These are phyloP conservation scores for Pandion haliaetus DNA, from an alignment of 2,113 vertebrate genomes.

Conservation along the genomic window DNA sequence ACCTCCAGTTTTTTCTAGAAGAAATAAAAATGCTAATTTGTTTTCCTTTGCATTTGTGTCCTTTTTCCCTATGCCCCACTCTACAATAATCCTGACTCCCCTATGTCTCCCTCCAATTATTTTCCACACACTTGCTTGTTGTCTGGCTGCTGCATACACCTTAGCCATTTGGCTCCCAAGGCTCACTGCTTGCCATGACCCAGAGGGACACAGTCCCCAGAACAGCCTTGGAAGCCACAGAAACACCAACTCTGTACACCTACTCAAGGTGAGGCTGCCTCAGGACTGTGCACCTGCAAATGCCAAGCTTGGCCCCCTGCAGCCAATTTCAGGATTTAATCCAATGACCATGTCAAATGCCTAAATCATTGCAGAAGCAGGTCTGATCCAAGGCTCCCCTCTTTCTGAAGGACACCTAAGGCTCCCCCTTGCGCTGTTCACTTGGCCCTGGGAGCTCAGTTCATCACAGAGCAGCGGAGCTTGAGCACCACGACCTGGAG, in stretches of 20 bases:
- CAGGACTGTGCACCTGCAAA: not conserved
- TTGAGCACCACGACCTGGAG: not conserved
- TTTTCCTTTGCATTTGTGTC: not conserved
- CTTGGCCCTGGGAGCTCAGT: not conserved
- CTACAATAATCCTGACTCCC: not conserved
- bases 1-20: not conserved
- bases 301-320: not conserved
- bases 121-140: not conserved
- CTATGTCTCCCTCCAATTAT: not conserved
- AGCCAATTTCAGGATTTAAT: not conserved
- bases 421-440: not conserved
- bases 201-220: not conserved
- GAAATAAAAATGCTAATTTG: not conserved
- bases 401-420: not conserved
- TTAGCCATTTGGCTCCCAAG: not conserved
- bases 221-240: not conserved
- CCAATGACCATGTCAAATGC: not conserved
- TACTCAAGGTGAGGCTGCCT: not conserved
- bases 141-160: not conserved
- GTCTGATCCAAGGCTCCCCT: not conserved
- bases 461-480: not conserved
- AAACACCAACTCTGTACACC: not conserved
- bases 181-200: not conserved
- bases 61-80: not conserved
- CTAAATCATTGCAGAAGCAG: not conserved